Conservation (phyloP, 2,113 vertebrate species). For the Misgurnus anguillicaudatus region DNA sequence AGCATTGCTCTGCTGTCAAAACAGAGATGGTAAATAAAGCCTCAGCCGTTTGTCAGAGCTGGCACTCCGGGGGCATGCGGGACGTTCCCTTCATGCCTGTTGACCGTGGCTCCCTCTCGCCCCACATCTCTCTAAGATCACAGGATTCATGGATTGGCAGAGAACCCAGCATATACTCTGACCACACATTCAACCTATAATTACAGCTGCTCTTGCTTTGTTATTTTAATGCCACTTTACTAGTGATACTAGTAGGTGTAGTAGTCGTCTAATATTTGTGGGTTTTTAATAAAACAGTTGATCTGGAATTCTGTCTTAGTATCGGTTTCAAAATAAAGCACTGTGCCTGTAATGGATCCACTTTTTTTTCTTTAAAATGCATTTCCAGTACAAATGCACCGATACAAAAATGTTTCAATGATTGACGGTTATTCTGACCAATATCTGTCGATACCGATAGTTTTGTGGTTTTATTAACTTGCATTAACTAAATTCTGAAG, state of each 20-base stretch:
- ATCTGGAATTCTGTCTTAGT: too few relatives aligned
- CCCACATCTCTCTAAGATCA: conserved; percentile 31
- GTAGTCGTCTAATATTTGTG: too few relatives aligned
- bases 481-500: too few relatives aligned
- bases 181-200: conserved; percentile 4
- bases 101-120: conserved; percentile 36
- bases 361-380: too few relatives aligned
- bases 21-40: conserved; percentile 58
- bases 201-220: neutral
- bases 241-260: too few relatives aligned
- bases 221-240: too few relatives aligned
- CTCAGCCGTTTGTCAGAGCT: conserved; percentile 32
- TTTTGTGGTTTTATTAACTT: too few relatives aligned
- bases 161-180: conserved; percentile 24
- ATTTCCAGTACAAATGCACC: too few relatives aligned
- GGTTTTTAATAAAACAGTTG: too few relatives aligned
- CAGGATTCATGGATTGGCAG: conserved; percentile 48
- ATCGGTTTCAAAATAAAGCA: neutral
- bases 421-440: too few relatives aligned
- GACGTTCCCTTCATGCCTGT: conserved; percentile 30
- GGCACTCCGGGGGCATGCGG: conserved; percentile 29
- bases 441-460: too few relatives aligned
- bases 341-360: neutral
- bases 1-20: conserved; percentile 53
- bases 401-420: too few relatives aligned